These are phyloP conservation scores for Sebastes glaucus DNA, from an alignment of 2,797 vertebrate species.

Conservation along the genomic window DNA sequence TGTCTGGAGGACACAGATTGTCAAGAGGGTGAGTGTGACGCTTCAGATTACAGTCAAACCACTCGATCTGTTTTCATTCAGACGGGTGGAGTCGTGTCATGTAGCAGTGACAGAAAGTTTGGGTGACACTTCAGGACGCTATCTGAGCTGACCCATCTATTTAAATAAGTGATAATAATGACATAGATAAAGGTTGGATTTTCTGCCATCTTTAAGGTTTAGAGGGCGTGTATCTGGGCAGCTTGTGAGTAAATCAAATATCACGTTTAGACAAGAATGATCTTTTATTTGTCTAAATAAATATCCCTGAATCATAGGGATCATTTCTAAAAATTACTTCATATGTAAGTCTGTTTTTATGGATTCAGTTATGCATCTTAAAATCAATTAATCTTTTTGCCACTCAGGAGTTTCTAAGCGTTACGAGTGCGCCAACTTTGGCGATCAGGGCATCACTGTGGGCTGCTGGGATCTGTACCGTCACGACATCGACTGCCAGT, in stretches of 20 bases:
- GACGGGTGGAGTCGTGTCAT: neutral
- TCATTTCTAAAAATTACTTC: neutral
- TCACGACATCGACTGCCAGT: slow-evolving; percentile 98
- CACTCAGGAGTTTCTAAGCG: slow-evolving; percentile 89
- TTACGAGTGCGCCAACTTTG: slow-evolving; percentile 98
- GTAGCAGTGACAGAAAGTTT: neutral
- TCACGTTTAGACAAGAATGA: too few species aligned
- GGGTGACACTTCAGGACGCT: neutral
- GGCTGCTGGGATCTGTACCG: slow-evolving; percentile 98
- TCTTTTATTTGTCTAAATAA: neutral
- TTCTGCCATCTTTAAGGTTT: neutral
- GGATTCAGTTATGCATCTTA: neutral
- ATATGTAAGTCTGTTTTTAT: neutral
- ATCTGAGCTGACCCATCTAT: neutral
- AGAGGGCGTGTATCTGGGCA: neutral
- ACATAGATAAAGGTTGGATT: neutral
- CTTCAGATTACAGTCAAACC: neutral
- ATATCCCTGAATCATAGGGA: neutral
- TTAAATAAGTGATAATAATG: neutral
- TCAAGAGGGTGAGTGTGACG: slow-evolving; percentile 86
- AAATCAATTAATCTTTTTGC: neutral
- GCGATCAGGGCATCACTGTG: slow-evolving; percentile 97
- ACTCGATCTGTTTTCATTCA: neutral
- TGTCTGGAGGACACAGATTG: slow-evolving; percentile 97
- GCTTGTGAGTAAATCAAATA: neutral